A percentile compares a stretch with the other conserved stretches of the same genome.
Evolutionary conservation across 2,888 invertebrate genomes (phyloP).

Genomic region (Argyra leucocephala): DNA sequence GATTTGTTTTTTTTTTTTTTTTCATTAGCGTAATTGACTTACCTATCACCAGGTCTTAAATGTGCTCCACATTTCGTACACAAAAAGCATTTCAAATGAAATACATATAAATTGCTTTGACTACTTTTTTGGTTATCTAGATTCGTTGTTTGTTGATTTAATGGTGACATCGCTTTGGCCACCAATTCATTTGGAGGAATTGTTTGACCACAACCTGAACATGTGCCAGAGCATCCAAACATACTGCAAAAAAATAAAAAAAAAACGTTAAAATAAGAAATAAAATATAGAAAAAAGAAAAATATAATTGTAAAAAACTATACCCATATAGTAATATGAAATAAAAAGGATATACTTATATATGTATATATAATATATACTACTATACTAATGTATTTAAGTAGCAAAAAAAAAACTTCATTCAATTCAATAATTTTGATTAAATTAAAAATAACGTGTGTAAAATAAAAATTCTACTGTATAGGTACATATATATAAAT

Average conservation of each 20-base stretch:
- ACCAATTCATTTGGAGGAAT: conserved; percentile 91
- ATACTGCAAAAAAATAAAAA: conserved; percentile 54
- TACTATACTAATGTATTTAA: no score
- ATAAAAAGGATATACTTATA: no score
- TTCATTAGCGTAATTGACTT: conserved; percentile 27
- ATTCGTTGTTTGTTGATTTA: conserved; percentile 36
- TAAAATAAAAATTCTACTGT: no score
- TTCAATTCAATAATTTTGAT: no score
- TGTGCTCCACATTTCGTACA: conserved; percentile 87
- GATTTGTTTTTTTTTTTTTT: not conserved
- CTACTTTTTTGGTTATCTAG: conserved; percentile 47
- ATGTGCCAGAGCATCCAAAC: conserved; percentile 82
- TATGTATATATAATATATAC: no score
- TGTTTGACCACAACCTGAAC: conserved; percentile 82
- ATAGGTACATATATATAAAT: no score
- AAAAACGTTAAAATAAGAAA: no score
- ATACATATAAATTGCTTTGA: conserved; percentile 57
- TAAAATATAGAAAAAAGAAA: not conserved
- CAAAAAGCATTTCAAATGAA: conserved; percentile 91
- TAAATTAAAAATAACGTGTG: no score
- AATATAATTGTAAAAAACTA: not conserved
- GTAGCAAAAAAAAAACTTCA: no score
- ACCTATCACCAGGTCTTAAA: conserved; percentile 85
- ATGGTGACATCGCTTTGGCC: conserved; percentile 54
- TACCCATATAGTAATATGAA: no score